Evolutionary conservation across 2,797 vertebrate genomes (phyloP), one percentile per base, ranked within the genome.

Genomic region (Hybognathus amarus): DNA sequence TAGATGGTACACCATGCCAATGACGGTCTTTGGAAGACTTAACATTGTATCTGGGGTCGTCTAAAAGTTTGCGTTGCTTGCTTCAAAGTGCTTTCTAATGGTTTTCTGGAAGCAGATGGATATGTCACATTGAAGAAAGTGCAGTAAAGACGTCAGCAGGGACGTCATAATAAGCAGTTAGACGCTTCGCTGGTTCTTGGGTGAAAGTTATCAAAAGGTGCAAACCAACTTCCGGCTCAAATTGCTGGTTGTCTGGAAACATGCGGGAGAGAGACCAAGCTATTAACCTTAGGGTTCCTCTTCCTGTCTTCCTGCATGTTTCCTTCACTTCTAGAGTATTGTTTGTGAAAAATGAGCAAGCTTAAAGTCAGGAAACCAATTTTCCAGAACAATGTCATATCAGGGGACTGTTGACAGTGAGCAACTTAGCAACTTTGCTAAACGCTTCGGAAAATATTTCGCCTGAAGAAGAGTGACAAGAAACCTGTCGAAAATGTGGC

Each of bases 261-360:
- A 50, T 27, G 54, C 30, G 84, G 9, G 36, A 10, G 59, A 80
- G 56, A 50, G 64, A 22, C 24, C 59, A 40, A 36, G 61, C 67
- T 80, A 82, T 84, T 87, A 87, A 87, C 85, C 84, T 77, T 68
- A 1, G 68, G 64, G 82, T 83, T 56, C 40, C 77, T 47, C 30
- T 80, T 80, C 67, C 56, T 74, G 75, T 77, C 59, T 73, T 54
- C 70, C 30, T 2, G 27, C 47, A 11, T 80, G 59, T 24, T 64
- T 63, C 61, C 13, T 56, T 80, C 73, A 59, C 27, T 84, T 40
- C 30, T 40, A 77, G 20, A 30, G 56, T 50, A 83, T 83, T 85
- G 33, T 71, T 81, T 77, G 68, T 42, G 45, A 54, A 81, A 75
- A 87, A 83, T 13, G 64, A 52, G 36, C 27, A 71, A 73, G 40